phyloP scores from a whole-genome alignment of 92 coral and sea anemone species.

The Heliopora coerulea region DNA sequence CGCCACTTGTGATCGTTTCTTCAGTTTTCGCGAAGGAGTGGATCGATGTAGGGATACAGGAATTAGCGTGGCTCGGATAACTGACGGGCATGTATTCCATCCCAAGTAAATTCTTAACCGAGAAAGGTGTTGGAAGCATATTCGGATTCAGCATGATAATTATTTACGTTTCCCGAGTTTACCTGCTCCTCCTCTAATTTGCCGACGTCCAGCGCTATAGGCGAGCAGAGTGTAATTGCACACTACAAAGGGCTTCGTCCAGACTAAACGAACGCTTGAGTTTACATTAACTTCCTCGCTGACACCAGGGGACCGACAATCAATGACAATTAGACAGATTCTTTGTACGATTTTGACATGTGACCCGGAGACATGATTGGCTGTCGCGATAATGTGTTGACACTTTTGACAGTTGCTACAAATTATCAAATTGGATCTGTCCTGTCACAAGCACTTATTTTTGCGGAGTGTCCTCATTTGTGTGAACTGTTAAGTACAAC shows the following conservation, averaged over 20 bases:
- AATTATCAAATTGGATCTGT: conserved; percentile 91
- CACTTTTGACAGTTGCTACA: conserved; percentile 99
- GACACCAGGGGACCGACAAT: conserved; percentile 90
- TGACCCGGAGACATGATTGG: conserved; percentile 98
- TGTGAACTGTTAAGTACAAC: conserved; percentile 99
- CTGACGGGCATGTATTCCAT: conserved; percentile 74
- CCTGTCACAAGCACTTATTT: conserved; percentile 99
- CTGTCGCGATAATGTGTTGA: conserved; percentile 98
- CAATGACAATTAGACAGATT: conserved; percentile 99
- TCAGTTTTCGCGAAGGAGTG: conserved; percentile 80
- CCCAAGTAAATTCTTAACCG: conserved; percentile 88
- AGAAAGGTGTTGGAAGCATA: conserved; percentile 91
- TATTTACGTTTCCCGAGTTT: conserved; percentile 42
- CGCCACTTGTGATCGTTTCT: conserved; percentile 75
- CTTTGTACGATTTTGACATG: conserved; percentile 96
- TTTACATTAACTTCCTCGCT: conserved; percentile 47
- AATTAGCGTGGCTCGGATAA: conserved; percentile 74
- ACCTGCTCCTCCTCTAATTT: conserved; percentile 10
- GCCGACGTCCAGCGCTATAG: conserved; percentile 31
- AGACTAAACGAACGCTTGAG: conserved; percentile 48
- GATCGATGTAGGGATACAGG: conserved; percentile 59
- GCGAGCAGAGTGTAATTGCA: conserved; percentile 41
- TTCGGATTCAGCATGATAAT: conserved; percentile 85
- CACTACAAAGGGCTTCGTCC: conserved; percentile 42
- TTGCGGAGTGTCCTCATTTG: conserved; percentile 99